Evolutionary conservation across 2,113 vertebrate genomes (phyloP), one percentile per base, ranked within the genome.

Genomic region (Taxidea taxus): DNA sequence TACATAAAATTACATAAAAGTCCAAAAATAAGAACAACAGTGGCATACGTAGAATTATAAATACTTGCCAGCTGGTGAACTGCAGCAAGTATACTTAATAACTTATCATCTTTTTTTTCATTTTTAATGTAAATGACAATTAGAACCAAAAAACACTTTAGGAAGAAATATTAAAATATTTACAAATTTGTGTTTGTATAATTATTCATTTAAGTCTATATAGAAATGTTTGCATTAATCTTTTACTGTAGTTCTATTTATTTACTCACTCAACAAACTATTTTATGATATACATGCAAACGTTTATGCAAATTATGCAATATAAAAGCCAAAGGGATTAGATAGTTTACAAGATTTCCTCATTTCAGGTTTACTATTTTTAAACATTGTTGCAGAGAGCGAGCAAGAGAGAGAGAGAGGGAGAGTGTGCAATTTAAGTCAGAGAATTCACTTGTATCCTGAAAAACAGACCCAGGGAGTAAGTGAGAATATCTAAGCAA

Each of bases 81-180:
- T 68, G 0, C 15, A 89, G 12, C 81, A 37, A 97, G 87, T 93
- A 66, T 58, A 74, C 9, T 89, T 39, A 72, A 62, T 77, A 90
- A 75, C 11, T 80, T 78, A 87, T 8, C 51, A 68, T 70, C 15
- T 34, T 83, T 91, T 86, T 91, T 85, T 42, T 60, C 6, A 85
- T 27, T 66, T 95, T 75, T 34, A 82, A 82, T 91, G 89, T 94
- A 84, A 95, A 92, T 62, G 23, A 4, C 20, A 92, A 11, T 72
- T 74, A 88, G 16, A 66, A 31, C 39, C 34, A 25, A 78, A 72
- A 77, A 82, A 47, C 4, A 68, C 14, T 31, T 77, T 72, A 54
- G 56, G 11, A 37, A 91, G n/a, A 94, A 95, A 95, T 51, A 83
- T 34, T 47, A 88, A 85, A 62, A 70, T 58, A 95, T 87, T 96